Percentiles rank a stretch among this genome's conserved stretches.
These are phyloP conservation scores for Corydoras sp. DNA, from an alignment of 2,113 vertebrate species.

Conservation along the genomic window DNA sequence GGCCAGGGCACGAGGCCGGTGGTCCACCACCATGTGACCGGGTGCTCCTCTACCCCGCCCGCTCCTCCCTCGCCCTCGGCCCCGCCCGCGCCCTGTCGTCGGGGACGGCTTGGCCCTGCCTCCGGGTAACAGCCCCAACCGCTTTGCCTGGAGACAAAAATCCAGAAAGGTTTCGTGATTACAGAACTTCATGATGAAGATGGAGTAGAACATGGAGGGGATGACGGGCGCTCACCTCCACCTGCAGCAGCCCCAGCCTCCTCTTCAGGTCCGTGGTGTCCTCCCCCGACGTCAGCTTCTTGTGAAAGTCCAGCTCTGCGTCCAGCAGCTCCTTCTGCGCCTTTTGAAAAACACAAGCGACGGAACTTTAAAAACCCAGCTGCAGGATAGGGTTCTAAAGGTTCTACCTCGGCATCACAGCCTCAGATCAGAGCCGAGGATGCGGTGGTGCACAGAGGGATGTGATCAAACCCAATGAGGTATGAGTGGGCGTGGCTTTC, in stretches of 20 bases:
- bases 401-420: too few relatives aligned
- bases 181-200: too few relatives aligned
- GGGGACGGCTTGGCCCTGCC: slow-evolving; percentile 74
- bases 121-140: slow-evolving; percentile 79
- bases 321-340: slow-evolving; percentile 94
- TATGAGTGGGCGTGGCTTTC: too few relatives aligned
- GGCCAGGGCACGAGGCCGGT: slow-evolving; percentile 82
- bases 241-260: slow-evolving; percentile 84
- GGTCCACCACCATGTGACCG: slow-evolving; percentile 96
- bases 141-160: slow-evolving; percentile 72
- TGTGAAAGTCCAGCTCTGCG: slow-evolving; percentile 91
- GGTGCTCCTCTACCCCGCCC: slow-evolving; percentile 68
- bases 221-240: slow-evolving; percentile 72
- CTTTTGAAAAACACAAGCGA: slow-evolving; percentile 51
- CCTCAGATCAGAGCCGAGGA: too few relatives aligned
- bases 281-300: slow-evolving; percentile 89
- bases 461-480: too few relatives aligned
- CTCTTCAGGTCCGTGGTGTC: slow-evolving; percentile 95
- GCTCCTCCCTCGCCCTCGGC: slow-evolving; percentile 80
- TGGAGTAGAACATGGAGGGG: background rate
- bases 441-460: too few relatives aligned
- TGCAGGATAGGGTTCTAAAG: too few relatives aligned
- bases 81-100: slow-evolving; percentile 57
- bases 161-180: too few relatives aligned
- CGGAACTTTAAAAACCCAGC: background rate